Evolutionary conservation across 1,140 invertebrate species (phyloP).

Genomic region (Cydia amplana): DNA sequence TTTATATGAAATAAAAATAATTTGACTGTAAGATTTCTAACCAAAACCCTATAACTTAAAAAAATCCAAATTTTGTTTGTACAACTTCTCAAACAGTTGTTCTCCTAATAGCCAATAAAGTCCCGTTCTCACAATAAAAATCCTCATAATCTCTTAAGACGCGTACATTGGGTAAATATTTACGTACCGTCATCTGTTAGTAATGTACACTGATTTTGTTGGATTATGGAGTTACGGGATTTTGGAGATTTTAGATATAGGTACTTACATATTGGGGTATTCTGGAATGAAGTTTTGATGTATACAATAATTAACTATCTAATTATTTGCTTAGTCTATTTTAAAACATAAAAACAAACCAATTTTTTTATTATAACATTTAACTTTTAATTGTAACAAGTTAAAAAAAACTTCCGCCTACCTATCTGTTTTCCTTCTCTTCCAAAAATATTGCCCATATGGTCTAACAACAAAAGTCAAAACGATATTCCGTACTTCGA

Average conservation of each 20-base stretch:
- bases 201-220: conserved; percentile 44
- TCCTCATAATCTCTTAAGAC: conserved; percentile 53
- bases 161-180: conserved; percentile 60
- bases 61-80: conserved; percentile 16
- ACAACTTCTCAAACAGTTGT: conserved; percentile 22
- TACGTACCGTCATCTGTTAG: conserved; percentile 57
- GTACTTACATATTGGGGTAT: neutral
- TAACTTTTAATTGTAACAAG: too few relatives aligned
- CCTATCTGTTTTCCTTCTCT: neutral
- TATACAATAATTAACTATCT: neutral
- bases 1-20: too few relatives aligned
- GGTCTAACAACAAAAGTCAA: conserved; percentile 1
- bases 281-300: neutral
- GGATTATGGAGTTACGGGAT: conserved; percentile 42
- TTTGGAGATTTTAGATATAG: conserved; percentile 27
- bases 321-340: too few relatives aligned
- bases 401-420: conserved; percentile 18
- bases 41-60: neutral
- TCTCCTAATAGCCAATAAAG: conserved; percentile 30
- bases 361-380: too few relatives aligned
- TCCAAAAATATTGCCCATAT: neutral
- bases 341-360: too few relatives aligned
- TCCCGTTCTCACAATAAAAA: conserved; percentile 64
- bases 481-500: conserved; percentile 1
- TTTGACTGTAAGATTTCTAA: neutral